Evolutionary conservation across 2,113 vertebrate species (phyloP), one percentile per base, ranked within the genome.

Genomic region (Lepisosteus oculatus): DNA sequence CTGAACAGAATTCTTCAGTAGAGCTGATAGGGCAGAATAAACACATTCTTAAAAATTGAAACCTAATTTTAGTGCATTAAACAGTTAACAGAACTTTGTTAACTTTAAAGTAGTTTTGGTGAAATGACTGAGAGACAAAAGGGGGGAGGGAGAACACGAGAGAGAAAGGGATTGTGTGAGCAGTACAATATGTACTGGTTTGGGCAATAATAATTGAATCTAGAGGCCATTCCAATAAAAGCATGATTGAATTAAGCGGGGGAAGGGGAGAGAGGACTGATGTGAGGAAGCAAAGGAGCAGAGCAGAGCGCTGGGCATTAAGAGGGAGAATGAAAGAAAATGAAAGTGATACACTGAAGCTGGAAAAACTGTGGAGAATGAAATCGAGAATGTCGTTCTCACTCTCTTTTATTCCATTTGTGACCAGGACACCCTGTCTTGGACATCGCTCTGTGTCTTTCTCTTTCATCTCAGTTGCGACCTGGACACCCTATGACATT

Each of bases 61-160:
- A 5, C 47, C 1, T 9, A 51, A 51, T 51, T 5, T 9, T 51
- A 51, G 47, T 51, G 47, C 47, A 51, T 6, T 51, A 51, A 51
- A 51, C 9, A 2, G 67, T 80, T 66, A 66, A 65, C 77, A 14
- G 61, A 5, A 69, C 3, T 42, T 57, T 56, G 44, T 44, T 54
- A 69, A 75, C 85, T 78, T 82, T 70, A 77, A 81, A 77, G 67
- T 8, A 43, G 17, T 76, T 69, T 79, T 78, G 70, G 71, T 69
- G 69, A 68, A 64, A 76, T 79, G 82, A 76, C 69, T 61, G 70
- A 83, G 73, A 77, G 65, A 57, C 8, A 76, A 72, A 65, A 73
- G 68, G 3, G 14, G 71, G 56, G 55, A 67, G 61, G 43, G 3
- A 8, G 51, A 29, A 57, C 42, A 45, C 61, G 15, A 43, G 70